Percentiles rank a stretch among this genome's conserved stretches.
phyloP scores from a whole-genome alignment of 1,140 invertebrate species.

The Diabrotica virgifera region DNA sequence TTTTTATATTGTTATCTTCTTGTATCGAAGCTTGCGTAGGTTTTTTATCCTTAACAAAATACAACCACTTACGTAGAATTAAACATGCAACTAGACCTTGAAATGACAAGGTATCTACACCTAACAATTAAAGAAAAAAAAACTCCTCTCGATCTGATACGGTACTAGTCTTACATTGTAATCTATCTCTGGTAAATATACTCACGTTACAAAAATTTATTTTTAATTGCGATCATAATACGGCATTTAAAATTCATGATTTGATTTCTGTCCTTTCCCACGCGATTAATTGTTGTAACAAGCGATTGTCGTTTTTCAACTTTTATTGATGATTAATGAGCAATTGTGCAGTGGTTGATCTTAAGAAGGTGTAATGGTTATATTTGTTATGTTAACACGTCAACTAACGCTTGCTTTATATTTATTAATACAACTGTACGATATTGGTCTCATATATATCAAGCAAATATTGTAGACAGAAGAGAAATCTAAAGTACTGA shows the following conservation, averaged over 20 bases:
- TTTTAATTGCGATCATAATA: neutral
- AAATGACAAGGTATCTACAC: neutral
- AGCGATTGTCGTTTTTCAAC: too few relatives aligned
- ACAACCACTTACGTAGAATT: neutral
- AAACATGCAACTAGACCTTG: neutral
- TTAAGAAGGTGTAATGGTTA: neutral
- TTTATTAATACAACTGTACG: too few relatives aligned
- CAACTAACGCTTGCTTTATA: too few relatives aligned
- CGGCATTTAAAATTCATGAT: neutral
- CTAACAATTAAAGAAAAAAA: neutral
- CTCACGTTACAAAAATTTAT: neutral
- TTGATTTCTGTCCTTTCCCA: slow-evolving; percentile 2
- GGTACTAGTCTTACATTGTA: neutral
- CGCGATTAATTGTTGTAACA: neutral
- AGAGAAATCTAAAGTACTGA: too few relatives aligned
- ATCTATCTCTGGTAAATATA: neutral
- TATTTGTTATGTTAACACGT: too few relatives aligned
- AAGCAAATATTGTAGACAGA: too few relatives aligned
- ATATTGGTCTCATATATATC: too few relatives aligned
- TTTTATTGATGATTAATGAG: too few relatives aligned
- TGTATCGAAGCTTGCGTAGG: too few relatives aligned
- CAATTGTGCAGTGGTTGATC: neutral
- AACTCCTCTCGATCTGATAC: neutral
- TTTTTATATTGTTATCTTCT: too few relatives aligned
- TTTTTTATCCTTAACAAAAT: neutral